Percentiles rank a stretch among this genome's conserved stretches.
Evolutionary conservation across 1,140 invertebrate genomes (phyloP).

Genomic region (Archivesica marissinica): DNA sequence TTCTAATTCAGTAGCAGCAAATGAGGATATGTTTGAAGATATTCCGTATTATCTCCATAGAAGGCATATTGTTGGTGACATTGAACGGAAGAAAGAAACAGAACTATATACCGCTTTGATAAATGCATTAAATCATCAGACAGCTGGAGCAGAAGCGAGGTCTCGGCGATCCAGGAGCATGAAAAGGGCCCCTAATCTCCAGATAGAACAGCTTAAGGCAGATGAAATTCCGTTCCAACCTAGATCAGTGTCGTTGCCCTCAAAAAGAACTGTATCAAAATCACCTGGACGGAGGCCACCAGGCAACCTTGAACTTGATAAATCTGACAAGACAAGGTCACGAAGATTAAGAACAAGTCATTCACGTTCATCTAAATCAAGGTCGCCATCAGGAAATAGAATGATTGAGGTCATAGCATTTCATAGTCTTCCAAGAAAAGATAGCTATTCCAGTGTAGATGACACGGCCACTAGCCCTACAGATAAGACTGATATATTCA

Average conservation of each 20-base stretch:
- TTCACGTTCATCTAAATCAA: slow-evolving; percentile 63
- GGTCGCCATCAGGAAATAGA: slow-evolving; percentile 74
- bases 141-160: background rate
- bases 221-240: slow-evolving; percentile 63
- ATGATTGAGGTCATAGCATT: slow-evolving; percentile 82
- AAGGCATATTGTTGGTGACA: slow-evolving; percentile 72
- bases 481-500: slow-evolving; percentile 79
- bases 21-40: slow-evolving; percentile 81
- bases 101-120: slow-evolving; percentile 67
- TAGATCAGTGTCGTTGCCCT: slow-evolving; percentile 43
- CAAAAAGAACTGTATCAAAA: slow-evolving; percentile 40
- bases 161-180: slow-evolving; percentile 62
- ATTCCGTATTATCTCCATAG: slow-evolving; percentile 84
- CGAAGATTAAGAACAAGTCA: slow-evolving; percentile 55
- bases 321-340: slow-evolving; percentile 19
- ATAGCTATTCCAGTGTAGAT: slow-evolving; percentile 84
- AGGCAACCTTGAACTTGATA: background rate
- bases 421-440: slow-evolving; percentile 83
- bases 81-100: slow-evolving; percentile 69
- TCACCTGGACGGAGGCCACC: slow-evolving; percentile 57
- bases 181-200: slow-evolving; percentile 69
- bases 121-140: slow-evolving; percentile 56
- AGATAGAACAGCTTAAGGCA: slow-evolving; percentile 70
- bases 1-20: background rate
- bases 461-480: slow-evolving; percentile 83